Percentiles rank a stretch among this genome's conserved stretches.
These are phyloP conservation scores for Tinamus major DNA, from an alignment of 2,797 vertebrate genomes.

Conservation along the genomic window DNA sequence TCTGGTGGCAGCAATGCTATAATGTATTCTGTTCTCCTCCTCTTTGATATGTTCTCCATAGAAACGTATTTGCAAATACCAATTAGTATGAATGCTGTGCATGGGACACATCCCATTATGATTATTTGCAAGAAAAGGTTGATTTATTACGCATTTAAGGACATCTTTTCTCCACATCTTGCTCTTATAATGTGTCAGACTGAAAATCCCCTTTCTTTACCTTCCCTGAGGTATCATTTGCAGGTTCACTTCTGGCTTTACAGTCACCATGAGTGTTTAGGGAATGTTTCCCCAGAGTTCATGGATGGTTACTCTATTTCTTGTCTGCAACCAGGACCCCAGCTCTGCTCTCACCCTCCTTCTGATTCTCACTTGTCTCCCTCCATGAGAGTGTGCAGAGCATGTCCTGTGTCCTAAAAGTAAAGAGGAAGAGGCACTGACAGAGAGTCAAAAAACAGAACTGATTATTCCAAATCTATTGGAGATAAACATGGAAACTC, in stretches of 20 bases:
- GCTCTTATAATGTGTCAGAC: neutral
- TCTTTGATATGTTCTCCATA: neutral
- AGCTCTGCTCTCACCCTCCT: neutral
- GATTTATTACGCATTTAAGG: neutral
- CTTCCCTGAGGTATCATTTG: neutral
- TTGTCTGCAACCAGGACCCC: neutral
- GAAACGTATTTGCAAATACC: neutral
- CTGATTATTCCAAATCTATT: neutral
- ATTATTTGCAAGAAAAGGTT: neutral
- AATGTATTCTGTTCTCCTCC: neutral
- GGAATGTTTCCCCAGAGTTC: neutral
- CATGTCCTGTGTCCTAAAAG: neutral
- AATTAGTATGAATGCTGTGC: neutral
- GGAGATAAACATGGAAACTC: neutral
- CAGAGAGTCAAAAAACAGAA: neutral
- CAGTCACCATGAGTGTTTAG: neutral
- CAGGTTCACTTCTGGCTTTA: neutral
- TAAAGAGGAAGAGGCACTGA: neutral
- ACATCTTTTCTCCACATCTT: neutral
- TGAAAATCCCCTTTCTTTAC: neutral
- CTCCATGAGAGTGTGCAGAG: neutral
- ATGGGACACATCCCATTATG: neutral
- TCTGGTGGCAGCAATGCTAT: neutral
- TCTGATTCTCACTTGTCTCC: neutral
- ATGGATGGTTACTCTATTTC: neutral